Base-by-base conservation (phyloP, 92 coral and sea anemone genomes). In the Epizoanthus rinbou region DNA sequence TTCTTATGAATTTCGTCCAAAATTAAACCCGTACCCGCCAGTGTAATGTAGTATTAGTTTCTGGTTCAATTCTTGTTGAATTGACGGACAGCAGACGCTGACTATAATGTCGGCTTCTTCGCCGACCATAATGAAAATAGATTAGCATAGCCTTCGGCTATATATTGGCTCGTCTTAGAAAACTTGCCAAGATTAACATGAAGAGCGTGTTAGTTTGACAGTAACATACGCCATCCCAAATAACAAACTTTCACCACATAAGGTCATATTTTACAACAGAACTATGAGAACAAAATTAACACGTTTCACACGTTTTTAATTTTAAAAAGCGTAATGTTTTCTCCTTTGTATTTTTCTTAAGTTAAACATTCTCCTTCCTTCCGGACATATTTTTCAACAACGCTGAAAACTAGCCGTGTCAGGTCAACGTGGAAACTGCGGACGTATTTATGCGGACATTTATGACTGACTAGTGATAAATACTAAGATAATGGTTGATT, bases 11-110 rank as follows among this genome's bases (percentile, higher is more conserved):
- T 39, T 47, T 39, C 18, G 19, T 75, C 33, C 41, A 57, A 65
- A 54, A 60, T 19, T 39, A 16, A 41, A 53, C 16, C 54, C 54
- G 3, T n/a, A n/a, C 1, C 31, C 31, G 31, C 15, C 35, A 10
- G 15, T 35, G 65, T 16, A 31, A n/a, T 4, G 14, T 3, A 24
- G 17, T 19, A 60, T 35, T 39, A 39, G 37, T 35, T 76, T 76
- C 82, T 60, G 82, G 57, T 76, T 59, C 69, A 39, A 76, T 76
- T 58, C 64, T 18, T 60, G 57, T 75, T 33, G 33, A 11, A 33
- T 75, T 57, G 67, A 56, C 54, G 19, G 68, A 31, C 80, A 37
- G 68, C 57, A 60, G 21, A 4, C 9, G 18, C 6, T 37, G 43
- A 37, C 43, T 37, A 59, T 19, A 13, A 21, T 3, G 69, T 69